phyloP scores from a whole-genome alignment of 2,797 vertebrate species.

The Kryptopterus vitreolus region DNA sequence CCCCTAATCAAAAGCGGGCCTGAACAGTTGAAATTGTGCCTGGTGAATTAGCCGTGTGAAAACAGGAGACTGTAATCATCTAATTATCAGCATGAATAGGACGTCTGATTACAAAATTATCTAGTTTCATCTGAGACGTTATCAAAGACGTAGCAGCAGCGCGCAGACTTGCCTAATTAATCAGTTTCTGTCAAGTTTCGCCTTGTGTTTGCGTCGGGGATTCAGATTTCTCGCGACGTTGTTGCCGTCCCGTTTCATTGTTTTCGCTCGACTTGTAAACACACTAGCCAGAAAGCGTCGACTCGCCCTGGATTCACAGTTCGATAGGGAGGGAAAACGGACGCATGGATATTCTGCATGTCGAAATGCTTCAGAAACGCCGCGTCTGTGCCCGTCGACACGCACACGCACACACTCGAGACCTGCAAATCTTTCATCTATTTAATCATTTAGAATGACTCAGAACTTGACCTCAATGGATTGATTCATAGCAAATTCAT shows the following conservation, averaged over 20 bases:
- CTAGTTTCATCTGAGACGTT: conserved; percentile 44
- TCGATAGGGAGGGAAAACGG: neutral
- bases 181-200: too few relatives aligned
- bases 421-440: neutral
- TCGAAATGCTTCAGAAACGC: neutral
- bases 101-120: conserved; percentile 53
- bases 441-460: neutral
- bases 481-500: conserved; percentile 1
- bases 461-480: neutral
- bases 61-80: conserved; percentile 46
- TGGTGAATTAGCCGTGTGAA: conserved; percentile 23
- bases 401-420: neutral
- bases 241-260: neutral
- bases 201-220: neutral
- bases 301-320: neutral
- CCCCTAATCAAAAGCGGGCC: conserved; percentile 38
- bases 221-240: neutral
- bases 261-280: neutral
- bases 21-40: conserved; percentile 26
- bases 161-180: conserved; percentile 46
- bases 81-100: conserved; percentile 51
- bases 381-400: neutral
- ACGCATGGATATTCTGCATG: neutral
- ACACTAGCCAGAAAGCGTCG: neutral
- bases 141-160: conserved; percentile 36